phyloP scores from a whole-genome alignment of 2,113 vertebrate species.

The Antennarius striatus region DNA sequence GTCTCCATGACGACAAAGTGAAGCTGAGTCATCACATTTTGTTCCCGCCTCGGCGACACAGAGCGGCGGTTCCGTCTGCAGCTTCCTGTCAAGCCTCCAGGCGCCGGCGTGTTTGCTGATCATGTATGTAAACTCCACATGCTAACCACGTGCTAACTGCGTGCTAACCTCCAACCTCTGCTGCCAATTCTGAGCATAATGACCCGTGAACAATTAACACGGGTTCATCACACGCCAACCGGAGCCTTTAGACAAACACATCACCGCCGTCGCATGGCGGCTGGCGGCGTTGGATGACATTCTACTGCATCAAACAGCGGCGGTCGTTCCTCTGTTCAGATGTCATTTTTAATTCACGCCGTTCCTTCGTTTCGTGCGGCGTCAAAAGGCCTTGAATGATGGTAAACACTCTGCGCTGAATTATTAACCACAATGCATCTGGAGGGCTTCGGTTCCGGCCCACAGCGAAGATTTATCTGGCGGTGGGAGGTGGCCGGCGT shows the following conservation, averaged over 20 bases:
- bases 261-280: conserved; percentile 33
- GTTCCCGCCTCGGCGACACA: conserved; percentile 4
- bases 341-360: conserved; percentile 44
- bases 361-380: conserved; percentile 42
- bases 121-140: conserved; percentile 38
- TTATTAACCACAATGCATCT: conserved; percentile 78
- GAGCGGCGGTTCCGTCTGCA: background rate
- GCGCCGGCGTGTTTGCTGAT: conserved; percentile 27
- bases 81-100: too few relatives aligned
- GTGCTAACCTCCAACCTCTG: conserved; percentile 5
- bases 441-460: conserved; percentile 70
- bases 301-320: conserved; percentile 16
- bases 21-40: background rate
- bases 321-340: background rate
- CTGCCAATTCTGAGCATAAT: conserved; percentile 27
- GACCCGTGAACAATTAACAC: conserved; percentile 49
- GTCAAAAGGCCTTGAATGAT: conserved; percentile 58
- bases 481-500: conserved; percentile 72
- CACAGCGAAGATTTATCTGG: conserved; percentile 76
- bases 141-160: conserved; percentile 17
- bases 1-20: background rate
- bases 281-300: conserved; percentile 37
- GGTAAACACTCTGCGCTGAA: conserved; percentile 74
- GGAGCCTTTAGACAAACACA: conserved; percentile 57
- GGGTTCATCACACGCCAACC: conserved; percentile 39